Evolutionary conservation across 2,113 vertebrate species (phyloP).

Genomic region (Amphiprion percula): DNA sequence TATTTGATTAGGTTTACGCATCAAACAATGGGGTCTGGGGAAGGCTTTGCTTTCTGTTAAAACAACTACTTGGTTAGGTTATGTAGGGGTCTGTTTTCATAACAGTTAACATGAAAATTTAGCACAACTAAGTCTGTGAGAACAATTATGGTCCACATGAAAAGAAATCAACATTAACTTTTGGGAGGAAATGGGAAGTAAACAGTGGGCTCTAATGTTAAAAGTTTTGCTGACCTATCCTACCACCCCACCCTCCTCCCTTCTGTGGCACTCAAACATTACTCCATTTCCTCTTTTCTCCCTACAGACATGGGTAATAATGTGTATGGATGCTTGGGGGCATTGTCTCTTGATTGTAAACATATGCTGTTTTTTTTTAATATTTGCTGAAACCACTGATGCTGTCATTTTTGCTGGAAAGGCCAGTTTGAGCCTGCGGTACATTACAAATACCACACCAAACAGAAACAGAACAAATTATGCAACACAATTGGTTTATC

Average conservation of each 20-base stretch:
- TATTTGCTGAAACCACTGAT: neutral
- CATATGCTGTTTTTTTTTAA: neutral
- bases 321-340: neutral
- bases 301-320: neutral
- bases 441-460: neutral
- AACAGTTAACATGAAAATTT: neutral
- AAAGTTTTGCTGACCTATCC: neutral
- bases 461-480: neutral
- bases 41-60: no score
- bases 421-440: neutral
- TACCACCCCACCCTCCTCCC: neutral
- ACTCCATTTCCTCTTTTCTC: slow-evolving; percentile 18
- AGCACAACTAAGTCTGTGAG: neutral
- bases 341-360: neutral
- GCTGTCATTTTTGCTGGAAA: neutral
- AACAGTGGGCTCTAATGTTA: neutral
- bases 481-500: neutral
- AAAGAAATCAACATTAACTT: no score
- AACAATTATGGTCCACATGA: neutral
- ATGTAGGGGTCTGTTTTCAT: neutral
- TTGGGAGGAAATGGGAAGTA: neutral
- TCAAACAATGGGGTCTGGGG: no score
- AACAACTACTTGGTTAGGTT: no score
- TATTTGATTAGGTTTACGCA: no score
- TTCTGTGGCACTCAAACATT: slow-evolving; percentile 1